Conservation (phyloP, 2,113 vertebrate species). For the Caracal caracal region DNA sequence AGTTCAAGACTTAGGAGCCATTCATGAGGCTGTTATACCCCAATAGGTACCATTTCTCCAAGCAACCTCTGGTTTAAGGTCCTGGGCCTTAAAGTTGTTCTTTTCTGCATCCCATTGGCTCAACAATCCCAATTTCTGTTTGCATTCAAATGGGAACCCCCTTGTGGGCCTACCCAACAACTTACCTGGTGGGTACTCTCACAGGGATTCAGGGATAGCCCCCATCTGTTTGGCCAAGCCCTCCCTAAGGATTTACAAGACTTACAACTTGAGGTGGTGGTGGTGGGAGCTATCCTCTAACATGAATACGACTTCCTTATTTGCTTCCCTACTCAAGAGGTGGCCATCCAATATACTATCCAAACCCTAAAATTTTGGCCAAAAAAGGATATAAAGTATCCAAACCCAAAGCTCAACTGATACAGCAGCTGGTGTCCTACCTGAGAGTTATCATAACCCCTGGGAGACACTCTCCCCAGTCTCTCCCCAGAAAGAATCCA, state of each 20-base stretch:
- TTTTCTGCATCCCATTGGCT: background rate
- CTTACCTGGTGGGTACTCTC: background rate
- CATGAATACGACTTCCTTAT: background rate
- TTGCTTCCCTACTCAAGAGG: background rate
- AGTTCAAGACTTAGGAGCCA: background rate
- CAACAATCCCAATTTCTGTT: background rate
- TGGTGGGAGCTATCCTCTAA: background rate
- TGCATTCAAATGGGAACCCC: background rate
- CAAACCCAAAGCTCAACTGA: background rate
- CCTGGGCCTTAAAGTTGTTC: background rate
- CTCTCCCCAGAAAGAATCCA: background rate
- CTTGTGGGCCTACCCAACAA: background rate
- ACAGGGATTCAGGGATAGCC: background rate
- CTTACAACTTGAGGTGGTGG: background rate
- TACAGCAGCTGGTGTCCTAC: background rate
- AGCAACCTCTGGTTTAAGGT: background rate
- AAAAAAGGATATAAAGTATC: background rate
- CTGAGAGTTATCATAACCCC: background rate
- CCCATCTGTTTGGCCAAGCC: background rate
- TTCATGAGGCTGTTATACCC: background rate
- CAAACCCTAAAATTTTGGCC: background rate
- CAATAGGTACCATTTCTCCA: background rate
- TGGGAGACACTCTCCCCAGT: background rate
- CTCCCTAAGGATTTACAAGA: background rate
- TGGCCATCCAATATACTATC: background rate